A percentile compares a stretch with the other conserved stretches of the same genome.
These are phyloP conservation scores for Virgularia gustaviana DNA, from an alignment of 92 coral and sea anemone species.

Conservation along the genomic window DNA sequence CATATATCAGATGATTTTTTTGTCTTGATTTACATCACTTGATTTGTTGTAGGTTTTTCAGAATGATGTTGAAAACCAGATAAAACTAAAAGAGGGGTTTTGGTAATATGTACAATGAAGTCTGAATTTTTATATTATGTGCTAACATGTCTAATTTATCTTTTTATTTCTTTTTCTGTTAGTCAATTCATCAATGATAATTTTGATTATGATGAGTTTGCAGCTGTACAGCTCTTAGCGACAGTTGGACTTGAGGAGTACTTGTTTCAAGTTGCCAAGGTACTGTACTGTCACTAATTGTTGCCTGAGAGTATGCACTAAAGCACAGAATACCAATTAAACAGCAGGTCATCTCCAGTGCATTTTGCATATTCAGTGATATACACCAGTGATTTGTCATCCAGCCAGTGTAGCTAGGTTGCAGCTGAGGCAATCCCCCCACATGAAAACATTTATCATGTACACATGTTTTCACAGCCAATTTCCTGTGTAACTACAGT, in stretches of 20 bases:
- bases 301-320: background rate
- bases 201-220: slow-evolving; percentile 84
- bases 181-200: slow-evolving; percentile 97
- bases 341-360: background rate
- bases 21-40: background rate
- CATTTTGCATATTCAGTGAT: no score
- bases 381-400: no score
- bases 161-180: slow-evolving; percentile 10
- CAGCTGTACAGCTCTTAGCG: slow-evolving; percentile 78
- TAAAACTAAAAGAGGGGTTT: slow-evolving; percentile 17
- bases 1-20: background rate
- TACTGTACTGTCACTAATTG: no score
- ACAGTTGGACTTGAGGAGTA: slow-evolving; percentile 76
- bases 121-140: no score
- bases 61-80: slow-evolving; percentile 5
- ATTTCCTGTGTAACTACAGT: no score
- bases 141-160: no score
- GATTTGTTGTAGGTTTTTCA: slow-evolving; percentile 5
- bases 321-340: background rate
- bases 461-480: no score
- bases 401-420: no score
- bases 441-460: no score
- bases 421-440: no score
- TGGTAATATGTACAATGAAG: slow-evolving; percentile 12
- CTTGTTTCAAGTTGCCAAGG: slow-evolving; percentile 96